Conservation (phyloP, 2,797 vertebrate genomes). For the Myoxocephalus aenaeus region DNA sequence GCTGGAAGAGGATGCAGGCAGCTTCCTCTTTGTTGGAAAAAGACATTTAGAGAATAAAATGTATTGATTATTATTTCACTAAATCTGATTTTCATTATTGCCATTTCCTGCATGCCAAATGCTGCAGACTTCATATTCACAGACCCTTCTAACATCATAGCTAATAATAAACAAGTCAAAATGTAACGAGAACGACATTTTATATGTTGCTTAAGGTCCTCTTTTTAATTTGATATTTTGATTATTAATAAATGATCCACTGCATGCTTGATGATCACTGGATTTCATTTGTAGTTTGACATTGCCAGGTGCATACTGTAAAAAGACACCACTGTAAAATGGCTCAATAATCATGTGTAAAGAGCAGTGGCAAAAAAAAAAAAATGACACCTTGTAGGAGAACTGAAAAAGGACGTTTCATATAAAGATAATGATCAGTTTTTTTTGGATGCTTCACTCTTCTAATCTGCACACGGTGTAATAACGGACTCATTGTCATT, state of each 20-base stretch:
- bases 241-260: constrained; percentile 11
- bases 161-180: constrained; percentile 1
- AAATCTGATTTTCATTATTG: constrained; percentile 5
- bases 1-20: constrained; percentile 43
- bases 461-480: constrained; percentile 54
- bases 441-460: constrained; percentile 38
- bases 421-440: constrained; percentile 54
- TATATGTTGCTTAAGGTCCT: neutral
- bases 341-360: constrained; percentile 12
- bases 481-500: constrained; percentile 70
- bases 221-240: constrained; percentile 3
- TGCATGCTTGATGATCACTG: constrained; percentile 1
- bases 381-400: constrained; percentile 19
- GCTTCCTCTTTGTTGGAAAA: constrained; percentile 66
- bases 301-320: constrained; percentile 7
- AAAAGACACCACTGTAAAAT: neutral
- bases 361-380: constrained; percentile 24
- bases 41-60: constrained; percentile 18
- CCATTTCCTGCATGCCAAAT: neutral
- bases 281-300: constrained; percentile 29
- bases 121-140: neutral
- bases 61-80: constrained; percentile 25
- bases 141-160: neutral
- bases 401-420: neutral
- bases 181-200: neutral